phyloP scores from a whole-genome alignment of 2,797 vertebrate genomes.

The Anabacerthia variegaticeps region DNA sequence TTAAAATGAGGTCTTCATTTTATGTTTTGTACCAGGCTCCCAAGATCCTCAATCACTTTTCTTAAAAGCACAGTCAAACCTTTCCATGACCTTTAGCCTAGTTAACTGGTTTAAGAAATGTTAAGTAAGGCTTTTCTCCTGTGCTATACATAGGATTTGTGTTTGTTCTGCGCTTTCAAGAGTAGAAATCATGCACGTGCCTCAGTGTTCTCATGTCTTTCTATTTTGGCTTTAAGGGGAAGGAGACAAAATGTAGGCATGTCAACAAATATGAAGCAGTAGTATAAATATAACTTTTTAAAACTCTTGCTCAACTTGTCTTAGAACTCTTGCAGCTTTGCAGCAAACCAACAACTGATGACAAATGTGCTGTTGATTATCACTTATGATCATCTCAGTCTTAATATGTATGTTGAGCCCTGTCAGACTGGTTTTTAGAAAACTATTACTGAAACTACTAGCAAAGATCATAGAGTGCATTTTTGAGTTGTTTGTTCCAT shows the following conservation, averaged over 20 bases:
- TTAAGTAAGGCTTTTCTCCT: background rate
- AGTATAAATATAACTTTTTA: background rate
- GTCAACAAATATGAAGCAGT: background rate
- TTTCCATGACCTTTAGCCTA: slow-evolving; percentile 30
- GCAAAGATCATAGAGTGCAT: background rate
- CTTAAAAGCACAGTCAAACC: background rate
- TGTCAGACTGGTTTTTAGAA: background rate
- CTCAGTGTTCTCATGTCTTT: background rate
- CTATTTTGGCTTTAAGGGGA: background rate
- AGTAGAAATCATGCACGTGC: background rate
- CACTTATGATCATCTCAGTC: background rate
- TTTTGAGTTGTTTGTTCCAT: background rate
- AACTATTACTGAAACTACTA: background rate
- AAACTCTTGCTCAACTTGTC: background rate
- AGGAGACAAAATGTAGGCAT: background rate
- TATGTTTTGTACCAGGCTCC: background rate
- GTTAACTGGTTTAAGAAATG: background rate
- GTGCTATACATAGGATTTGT: background rate
- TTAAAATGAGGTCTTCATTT: slow-evolving; percentile 10
- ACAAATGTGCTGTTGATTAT: background rate
- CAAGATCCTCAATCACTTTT: background rate
- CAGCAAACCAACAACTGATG: background rate
- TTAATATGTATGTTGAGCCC: background rate
- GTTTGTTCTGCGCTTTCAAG: background rate
- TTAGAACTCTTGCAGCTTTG: background rate